Evolutionary conservation across 1,140 invertebrate genomes (phyloP).

Genomic region (Mactra quadrangularis): DNA sequence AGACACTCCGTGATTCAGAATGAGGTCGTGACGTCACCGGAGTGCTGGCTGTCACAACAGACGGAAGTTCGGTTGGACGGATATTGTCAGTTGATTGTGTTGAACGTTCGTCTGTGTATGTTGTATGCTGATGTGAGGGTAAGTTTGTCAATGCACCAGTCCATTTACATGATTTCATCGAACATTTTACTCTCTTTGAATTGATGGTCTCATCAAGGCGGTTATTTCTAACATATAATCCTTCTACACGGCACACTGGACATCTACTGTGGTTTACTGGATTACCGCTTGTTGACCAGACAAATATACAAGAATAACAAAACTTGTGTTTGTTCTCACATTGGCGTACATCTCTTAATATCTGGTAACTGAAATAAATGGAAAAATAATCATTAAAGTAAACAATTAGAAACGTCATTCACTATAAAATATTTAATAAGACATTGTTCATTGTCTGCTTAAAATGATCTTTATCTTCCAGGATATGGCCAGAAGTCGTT

Average conservation of each 20-base stretch:
- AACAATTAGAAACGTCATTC: not conserved
- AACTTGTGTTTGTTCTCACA: conserved; percentile 80
- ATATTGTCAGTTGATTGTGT: not conserved
- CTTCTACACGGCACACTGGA: conserved; percentile 78
- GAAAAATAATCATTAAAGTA: conserved; percentile 11
- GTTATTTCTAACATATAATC: conserved; percentile 71
- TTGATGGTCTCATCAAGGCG: conserved; percentile 72
- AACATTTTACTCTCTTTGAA: conserved; percentile 72
- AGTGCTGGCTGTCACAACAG: conserved; percentile 15
- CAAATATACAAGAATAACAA: conserved; percentile 79
- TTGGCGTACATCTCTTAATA: conserved; percentile 76
- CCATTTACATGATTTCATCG: conserved; percentile 75
- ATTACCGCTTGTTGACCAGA: conserved; percentile 78
- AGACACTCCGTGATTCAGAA: conserved; percentile 8
- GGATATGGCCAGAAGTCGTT: too few relatives aligned
- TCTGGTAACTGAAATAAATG: conserved; percentile 73
- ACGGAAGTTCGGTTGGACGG: conserved; percentile 26
- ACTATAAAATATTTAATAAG: not conserved
- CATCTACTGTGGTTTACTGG: conserved; percentile 75
- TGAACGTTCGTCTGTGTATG: conserved; percentile 45
- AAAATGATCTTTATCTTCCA: too few relatives aligned
- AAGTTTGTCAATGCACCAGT: conserved; percentile 70
- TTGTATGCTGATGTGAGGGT: conserved; percentile 72
- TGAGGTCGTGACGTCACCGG: conserved; percentile 2
- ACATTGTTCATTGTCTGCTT: too few relatives aligned